Evolutionary conservation across 2,797 vertebrate species (phyloP).

Genomic region (Mallotus villosus): DNA sequence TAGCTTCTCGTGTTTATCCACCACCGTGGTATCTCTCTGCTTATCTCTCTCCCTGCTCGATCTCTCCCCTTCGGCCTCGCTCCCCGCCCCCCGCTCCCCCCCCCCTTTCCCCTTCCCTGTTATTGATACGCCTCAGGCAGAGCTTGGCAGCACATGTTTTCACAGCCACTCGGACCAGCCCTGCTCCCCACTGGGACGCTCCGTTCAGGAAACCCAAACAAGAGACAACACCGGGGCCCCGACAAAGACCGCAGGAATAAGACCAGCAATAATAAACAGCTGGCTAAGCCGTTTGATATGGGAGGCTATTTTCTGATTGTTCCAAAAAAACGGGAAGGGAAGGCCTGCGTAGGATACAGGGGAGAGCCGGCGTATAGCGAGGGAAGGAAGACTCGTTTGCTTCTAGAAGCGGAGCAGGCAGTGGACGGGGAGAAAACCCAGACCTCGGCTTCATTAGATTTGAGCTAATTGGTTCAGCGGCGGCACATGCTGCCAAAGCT

Average conservation of each 20-base stretch:
- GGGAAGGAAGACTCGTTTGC: no score
- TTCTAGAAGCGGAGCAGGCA: conserved; percentile 9
- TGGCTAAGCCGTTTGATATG: conserved; percentile 50
- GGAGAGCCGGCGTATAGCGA: background rate
- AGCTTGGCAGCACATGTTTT: conserved; percentile 5
- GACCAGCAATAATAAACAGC: conserved; percentile 55
- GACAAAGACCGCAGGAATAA: conserved; percentile 55
- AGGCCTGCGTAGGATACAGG: no score
- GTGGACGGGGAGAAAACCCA: no score
- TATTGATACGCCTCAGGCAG: conserved; percentile 54
- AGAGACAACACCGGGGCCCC: conserved; percentile 21
- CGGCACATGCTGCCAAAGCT: conserved; percentile 46
- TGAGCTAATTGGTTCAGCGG: conserved; percentile 52
- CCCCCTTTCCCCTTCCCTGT: conserved; percentile 49
- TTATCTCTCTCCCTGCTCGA: conserved; percentile 18
- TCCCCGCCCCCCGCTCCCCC: background rate
- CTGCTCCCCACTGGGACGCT: background rate
- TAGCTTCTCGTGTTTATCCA: conserved; percentile 49
- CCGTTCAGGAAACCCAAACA: conserved; percentile 50
- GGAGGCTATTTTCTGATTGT: conserved; percentile 33
- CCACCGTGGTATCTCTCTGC: background rate
- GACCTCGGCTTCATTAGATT: conserved; percentile 36
- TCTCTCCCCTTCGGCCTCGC: background rate
- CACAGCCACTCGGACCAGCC: background rate
- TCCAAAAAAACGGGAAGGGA: background rate